Percentiles rank a stretch among this genome's conserved stretches.
Conservation (phyloP, 1,140 invertebrate genomes). For the Lepidurus arcticus region DNA sequence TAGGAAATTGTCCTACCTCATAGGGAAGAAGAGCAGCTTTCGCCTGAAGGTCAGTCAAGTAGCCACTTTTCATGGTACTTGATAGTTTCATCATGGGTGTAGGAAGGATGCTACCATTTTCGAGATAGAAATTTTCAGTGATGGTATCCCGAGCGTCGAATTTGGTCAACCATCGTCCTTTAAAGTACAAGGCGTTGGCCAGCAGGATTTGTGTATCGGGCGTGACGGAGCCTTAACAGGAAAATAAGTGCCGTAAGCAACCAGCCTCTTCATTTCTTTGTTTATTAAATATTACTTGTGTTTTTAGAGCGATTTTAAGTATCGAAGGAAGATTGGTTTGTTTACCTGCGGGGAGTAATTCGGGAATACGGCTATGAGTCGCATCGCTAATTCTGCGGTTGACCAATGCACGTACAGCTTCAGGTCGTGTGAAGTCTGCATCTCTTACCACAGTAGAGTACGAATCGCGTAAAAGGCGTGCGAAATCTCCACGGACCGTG, state of each 20-base stretch:
- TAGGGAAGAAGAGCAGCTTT: conserved; percentile 32
- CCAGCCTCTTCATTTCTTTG: background rate
- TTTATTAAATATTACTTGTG: background rate
- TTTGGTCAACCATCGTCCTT: conserved; percentile 31
- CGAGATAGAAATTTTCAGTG: conserved; percentile 19
- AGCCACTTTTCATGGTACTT: conserved; percentile 24
- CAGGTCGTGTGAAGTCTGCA: conserved; percentile 27
- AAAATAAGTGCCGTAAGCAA: conserved; percentile 16
- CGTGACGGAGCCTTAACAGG: conserved; percentile 27
- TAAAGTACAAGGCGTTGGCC: conserved; percentile 35
- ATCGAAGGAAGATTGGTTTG: no score
- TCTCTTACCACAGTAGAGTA: conserved; percentile 29
- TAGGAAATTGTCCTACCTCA: conserved; percentile 26
- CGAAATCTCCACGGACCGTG: conserved; percentile 27
- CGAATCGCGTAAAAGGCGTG: conserved; percentile 23
- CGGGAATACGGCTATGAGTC: conserved; percentile 24
- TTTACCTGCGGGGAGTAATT: conserved; percentile 31
- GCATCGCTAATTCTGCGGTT: conserved; percentile 30
- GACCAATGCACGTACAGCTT: conserved; percentile 31
- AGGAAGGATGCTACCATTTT: background rate
- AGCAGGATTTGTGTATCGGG: conserved; percentile 30
- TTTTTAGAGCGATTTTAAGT: background rate
- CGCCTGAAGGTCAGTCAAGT: conserved; percentile 27
- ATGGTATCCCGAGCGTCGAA: conserved; percentile 31
- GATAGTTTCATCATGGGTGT: conserved; percentile 23